Conservation (phyloP, 2,888 invertebrate species). For the Chirona hameri region DNA sequence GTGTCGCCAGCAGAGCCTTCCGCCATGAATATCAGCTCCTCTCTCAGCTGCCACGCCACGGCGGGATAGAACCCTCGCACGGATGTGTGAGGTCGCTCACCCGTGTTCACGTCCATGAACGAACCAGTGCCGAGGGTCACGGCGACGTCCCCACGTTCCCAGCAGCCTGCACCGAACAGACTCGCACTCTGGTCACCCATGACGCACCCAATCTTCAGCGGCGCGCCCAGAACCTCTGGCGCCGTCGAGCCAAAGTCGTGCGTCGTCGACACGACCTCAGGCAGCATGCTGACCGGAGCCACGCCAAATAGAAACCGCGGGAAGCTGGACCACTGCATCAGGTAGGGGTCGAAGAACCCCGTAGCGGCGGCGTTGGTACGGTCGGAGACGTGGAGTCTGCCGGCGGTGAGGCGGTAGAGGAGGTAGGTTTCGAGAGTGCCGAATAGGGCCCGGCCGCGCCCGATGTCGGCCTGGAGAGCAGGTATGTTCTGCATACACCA, state of each 20-base stretch:
- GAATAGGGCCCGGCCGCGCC: constrained; percentile 64
- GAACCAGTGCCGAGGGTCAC: constrained; percentile 89
- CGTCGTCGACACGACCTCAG: constrained; percentile 73
- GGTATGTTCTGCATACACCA: constrained; percentile 74
- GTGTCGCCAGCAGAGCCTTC: constrained; percentile 88
- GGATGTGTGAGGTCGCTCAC: constrained; percentile 69
- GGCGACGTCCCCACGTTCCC: constrained; percentile 71
- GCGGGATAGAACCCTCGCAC: constrained; percentile 56
- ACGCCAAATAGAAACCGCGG: constrained; percentile 67
- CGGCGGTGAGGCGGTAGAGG: constrained; percentile 51
- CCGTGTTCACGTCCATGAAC: constrained; percentile 81
- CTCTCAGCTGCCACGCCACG: constrained; percentile 74
- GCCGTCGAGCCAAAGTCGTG: constrained; percentile 67
- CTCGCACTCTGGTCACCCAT: constrained; percentile 84
- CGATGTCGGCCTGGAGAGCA: constrained; percentile 62
- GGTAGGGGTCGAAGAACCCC: constrained; percentile 89
- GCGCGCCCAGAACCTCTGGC: constrained; percentile 64
- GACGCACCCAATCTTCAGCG: constrained; percentile 72
- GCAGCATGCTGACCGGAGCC: constrained; percentile 65
- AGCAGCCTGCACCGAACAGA: constrained; percentile 81
- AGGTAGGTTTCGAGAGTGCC: constrained; percentile 94
- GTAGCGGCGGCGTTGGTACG: constrained; percentile 87
- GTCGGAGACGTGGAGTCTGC: constrained; percentile 71
- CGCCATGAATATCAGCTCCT: constrained; percentile 65
- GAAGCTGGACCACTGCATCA: constrained; percentile 76